Base-by-base conservation (phyloP, 2,113 vertebrate genomes). In the Nycticebus coucang region DNA sequence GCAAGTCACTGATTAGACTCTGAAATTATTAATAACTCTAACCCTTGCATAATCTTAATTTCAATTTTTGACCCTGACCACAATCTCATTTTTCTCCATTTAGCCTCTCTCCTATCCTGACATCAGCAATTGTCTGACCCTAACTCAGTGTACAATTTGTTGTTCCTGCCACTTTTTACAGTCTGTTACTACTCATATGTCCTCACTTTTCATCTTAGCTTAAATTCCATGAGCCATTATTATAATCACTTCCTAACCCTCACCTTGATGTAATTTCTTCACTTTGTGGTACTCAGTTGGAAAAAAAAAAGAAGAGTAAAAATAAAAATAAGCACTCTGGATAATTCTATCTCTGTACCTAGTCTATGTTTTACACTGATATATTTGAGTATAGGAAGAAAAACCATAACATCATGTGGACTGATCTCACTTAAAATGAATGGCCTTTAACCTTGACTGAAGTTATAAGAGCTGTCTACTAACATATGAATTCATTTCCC, bases 41-140 rank as follows among this genome's bases (percentile, higher is more conserved):
- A 68, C 17, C 33, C 8, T 55, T 89, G 30, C 5, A 87, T 92
- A 37, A n/a, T 57, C 13, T 82, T n/a, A 45, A 17, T 33, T 69
- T 82, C 35, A 75, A 75, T 12, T 28, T 75, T 33, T 69, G 24
- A 41, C 12, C 22, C 3, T 28, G 3, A 62, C 26, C 24, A 37
- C 24, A 30, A 19, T 80, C 37, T 30, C 33, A 1, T 33, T 95
- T 81, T 17, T 81, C 57, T 95, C 8, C 5, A 59, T 0, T 53
- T 66, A 59, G 18, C 15, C 7, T 22, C 57, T 81, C 59, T 68
- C 24, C 7, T 53, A 35, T 35, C 33, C 14, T 53, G 41, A 68
- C 4, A 18, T 0, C 0, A 13, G 6, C 5, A 66, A 30, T 33
- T 14, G 0, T 24, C 50, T 9, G 50, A 37, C 30, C 15, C 17